Percentiles rank a stretch among this genome's conserved stretches.
phyloP scores from a whole-genome alignment of 2,113 vertebrate genomes.

The Lepidothrix coronata region DNA sequence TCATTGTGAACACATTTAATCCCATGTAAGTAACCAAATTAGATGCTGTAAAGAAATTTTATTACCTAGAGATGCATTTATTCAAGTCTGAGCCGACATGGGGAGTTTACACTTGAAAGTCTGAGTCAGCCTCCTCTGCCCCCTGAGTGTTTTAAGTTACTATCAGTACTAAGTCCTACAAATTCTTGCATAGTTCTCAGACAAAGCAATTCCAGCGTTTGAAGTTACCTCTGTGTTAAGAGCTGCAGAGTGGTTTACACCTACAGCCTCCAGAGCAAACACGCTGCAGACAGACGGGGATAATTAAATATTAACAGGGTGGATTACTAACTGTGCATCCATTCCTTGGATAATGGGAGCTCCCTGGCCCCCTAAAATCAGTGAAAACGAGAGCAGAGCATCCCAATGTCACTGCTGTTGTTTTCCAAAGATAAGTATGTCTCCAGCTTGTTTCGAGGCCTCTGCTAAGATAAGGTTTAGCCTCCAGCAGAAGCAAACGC shows the following conservation, averaged over 20 bases:
- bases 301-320: not conserved
- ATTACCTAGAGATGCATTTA: slow-evolving; percentile 50
- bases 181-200: not conserved
- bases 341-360: not conserved
- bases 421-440: slow-evolving; percentile 42
- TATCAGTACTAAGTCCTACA: not conserved
- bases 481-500: slow-evolving; percentile 26
- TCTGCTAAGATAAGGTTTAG: slow-evolving; percentile 55
- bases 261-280: not conserved
- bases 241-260: not conserved
- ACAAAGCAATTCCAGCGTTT: not conserved
- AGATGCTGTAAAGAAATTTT: slow-evolving; percentile 14
- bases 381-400: not conserved
- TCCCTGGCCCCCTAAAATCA: slow-evolving; percentile 13
- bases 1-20: slow-evolving; percentile 32
- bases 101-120: not conserved
- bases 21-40: slow-evolving; percentile 31
- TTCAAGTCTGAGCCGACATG: not conserved
- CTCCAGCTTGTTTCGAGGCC: not conserved
- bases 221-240: not conserved
- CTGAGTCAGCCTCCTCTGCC: not conserved
- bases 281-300: not conserved
- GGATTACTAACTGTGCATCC: not conserved
- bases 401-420: slow-evolving; percentile 16
- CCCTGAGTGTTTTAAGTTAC: not conserved